Conservation (phyloP, 2,888 invertebrate species). For the Perithous albicinctus region DNA sequence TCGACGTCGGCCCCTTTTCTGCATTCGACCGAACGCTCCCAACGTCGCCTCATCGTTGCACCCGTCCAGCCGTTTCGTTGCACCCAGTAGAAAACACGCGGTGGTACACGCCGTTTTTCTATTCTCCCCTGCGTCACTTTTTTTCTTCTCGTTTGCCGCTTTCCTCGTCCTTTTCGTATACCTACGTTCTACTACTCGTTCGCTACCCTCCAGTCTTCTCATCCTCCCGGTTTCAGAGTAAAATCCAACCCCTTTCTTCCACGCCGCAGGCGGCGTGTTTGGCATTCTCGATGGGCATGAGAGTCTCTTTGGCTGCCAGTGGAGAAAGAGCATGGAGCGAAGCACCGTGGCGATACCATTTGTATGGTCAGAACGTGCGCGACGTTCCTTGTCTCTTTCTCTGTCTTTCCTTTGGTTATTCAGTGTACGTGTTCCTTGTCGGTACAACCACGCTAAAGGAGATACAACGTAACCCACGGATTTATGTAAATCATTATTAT, state of each 20-base stretch:
- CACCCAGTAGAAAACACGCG: constrained; percentile 23
- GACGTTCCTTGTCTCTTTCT: constrained; percentile 34
- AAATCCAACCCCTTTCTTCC: constrained; percentile 50
- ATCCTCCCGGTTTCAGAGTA: constrained; percentile 22
- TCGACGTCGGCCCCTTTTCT: constrained; percentile 71
- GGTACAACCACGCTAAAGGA: constrained; percentile 33
- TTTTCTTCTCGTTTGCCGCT: constrained; percentile 23
- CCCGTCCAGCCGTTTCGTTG: constrained; percentile 65
- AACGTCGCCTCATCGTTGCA: constrained; percentile 61
- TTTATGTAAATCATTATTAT: constrained; percentile 68
- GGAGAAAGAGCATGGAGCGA: constrained; percentile 27
- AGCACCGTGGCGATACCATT: constrained; percentile 48
- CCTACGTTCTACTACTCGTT: constrained; percentile 21
- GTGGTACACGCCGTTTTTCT: constrained; percentile 43
- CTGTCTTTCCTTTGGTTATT: constrained; percentile 23
- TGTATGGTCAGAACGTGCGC: constrained; percentile 63
- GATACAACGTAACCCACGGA: constrained; percentile 56
- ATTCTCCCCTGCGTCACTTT: constrained; percentile 32
- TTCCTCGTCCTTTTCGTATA: constrained; percentile 19
- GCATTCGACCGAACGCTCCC: constrained; percentile 70
- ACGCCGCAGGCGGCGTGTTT: constrained; percentile 62
- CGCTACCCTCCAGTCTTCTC: constrained; percentile 7
- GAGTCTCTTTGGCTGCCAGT: constrained; percentile 2
- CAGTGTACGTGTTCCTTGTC: background rate
- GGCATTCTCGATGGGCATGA: constrained; percentile 62